Conservation (phyloP, 2,888 invertebrate genomes). For the Dasysyrphus albostriatus region DNA sequence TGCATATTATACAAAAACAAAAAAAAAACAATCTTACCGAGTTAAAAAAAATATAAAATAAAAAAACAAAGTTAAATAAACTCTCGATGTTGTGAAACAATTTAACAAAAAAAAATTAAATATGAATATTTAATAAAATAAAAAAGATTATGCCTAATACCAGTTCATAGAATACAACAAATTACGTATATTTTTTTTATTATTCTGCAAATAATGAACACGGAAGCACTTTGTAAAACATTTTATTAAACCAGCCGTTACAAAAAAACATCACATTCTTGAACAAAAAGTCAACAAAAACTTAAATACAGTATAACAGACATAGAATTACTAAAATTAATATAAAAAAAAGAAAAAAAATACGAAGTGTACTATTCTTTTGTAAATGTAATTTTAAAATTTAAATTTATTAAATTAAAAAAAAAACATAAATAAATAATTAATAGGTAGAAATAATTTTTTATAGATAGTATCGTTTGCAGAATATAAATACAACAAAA, state of each 20-base stretch:
- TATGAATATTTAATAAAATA: constrained; percentile 60
- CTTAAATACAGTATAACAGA: constrained; percentile 45
- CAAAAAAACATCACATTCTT: constrained; percentile 54
- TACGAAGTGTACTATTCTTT: constrained; percentile 70
- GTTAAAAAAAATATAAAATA: constrained; percentile 57
- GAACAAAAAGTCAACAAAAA: constrained; percentile 31
- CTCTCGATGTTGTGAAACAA: constrained; percentile 84
- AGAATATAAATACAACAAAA: constrained; percentile 71
- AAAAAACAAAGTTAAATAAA: constrained; percentile 79
- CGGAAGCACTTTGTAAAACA: constrained; percentile 70
- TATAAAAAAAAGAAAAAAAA: constrained; percentile 20
- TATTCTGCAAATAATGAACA: constrained; percentile 73
- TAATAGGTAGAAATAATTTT: constrained; percentile 78
- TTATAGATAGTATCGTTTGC: constrained; percentile 79
- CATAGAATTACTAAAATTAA: constrained; percentile 49
- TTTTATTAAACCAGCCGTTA: constrained; percentile 48
- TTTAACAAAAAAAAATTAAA: constrained; percentile 75
- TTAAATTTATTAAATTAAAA: constrained; percentile 56
- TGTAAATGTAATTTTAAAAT: constrained; percentile 73
- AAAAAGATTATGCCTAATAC: constrained; percentile 53
- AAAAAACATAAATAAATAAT: constrained; percentile 34
- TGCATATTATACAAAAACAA: constrained; percentile 63
- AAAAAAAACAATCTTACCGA: constrained; percentile 77
- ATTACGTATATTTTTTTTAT: constrained; percentile 70
- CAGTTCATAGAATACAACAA: constrained; percentile 64